Conservation (phyloP, 1,140 invertebrate species). For the Drosophila yakuba region DNA sequence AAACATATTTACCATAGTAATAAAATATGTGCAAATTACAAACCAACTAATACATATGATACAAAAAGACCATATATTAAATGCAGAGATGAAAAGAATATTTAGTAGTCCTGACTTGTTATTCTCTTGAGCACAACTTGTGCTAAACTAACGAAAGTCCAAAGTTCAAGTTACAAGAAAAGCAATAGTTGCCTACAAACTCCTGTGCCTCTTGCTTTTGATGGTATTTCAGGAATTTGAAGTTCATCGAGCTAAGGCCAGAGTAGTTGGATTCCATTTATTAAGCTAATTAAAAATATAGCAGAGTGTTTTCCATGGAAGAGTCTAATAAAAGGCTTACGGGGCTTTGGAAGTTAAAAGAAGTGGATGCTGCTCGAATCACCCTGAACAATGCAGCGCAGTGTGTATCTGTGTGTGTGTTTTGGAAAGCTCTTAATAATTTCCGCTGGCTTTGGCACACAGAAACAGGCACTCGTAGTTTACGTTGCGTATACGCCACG, state of each 20-base stretch:
- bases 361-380: constrained; percentile 27
- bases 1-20: no score
- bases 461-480: neutral
- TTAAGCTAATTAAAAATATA: neutral
- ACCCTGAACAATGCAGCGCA: constrained; percentile 38
- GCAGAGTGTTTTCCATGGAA: neutral
- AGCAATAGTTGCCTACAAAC: neutral
- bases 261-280: neutral
- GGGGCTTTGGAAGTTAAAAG: constrained; percentile 1
- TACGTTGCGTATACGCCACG: constrained; percentile 29
- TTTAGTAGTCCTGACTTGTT: neutral
- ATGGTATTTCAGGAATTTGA: neutral
- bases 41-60: no score
- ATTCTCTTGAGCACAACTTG: neutral
- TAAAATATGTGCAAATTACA: no score
- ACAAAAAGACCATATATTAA: neutral
- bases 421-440: constrained; percentile 23
- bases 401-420: neutral
- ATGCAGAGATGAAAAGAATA: no score
- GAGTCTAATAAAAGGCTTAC: constrained; percentile 36
- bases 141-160: neutral
- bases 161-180: neutral
- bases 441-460: constrained; percentile 31
- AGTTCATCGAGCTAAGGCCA: neutral
- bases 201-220: neutral